A percentile compares a stretch with the other conserved stretches of the same genome.
phyloP scores from a whole-genome alignment of 2,888 invertebrate genomes.

The Heliconius hortense region DNA sequence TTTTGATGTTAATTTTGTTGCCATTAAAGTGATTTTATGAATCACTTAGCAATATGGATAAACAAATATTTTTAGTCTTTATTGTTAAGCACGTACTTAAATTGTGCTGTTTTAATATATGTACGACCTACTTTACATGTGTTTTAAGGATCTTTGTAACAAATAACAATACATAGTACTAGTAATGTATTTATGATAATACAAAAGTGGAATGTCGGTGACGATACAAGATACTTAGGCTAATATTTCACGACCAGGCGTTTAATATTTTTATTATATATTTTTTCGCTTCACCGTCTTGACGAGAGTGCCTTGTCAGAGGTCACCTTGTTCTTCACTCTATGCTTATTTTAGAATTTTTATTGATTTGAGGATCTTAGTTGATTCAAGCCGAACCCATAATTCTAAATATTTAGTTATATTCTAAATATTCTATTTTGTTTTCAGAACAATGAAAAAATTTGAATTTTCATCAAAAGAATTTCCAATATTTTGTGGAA shows the following conservation, averaged over 20 bases:
- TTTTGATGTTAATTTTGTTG: background rate
- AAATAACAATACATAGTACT: background rate
- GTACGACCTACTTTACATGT: background rate
- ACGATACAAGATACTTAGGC: too few species aligned
- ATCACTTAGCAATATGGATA: too few species aligned
- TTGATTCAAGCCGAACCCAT: background rate
- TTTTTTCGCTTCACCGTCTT: background rate
- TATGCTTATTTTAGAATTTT: background rate
- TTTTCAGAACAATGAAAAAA: slow-evolving; percentile 44
- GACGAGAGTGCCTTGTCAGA: background rate
- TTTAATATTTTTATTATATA: background rate
- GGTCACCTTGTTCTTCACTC: background rate
- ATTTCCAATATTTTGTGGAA: slow-evolving; percentile 44
- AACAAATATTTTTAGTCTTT: background rate
- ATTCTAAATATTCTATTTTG: too few species aligned
- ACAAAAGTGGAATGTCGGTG: background rate
- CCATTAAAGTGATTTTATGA: background rate
- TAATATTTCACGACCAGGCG: too few species aligned
- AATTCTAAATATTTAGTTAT: background rate
- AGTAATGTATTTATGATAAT: background rate
- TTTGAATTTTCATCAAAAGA: slow-evolving; percentile 46
- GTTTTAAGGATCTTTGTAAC: background rate
- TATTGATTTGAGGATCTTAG: background rate
- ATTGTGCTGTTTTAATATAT: background rate
- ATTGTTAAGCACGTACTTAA: background rate